Conservation (phyloP, 2,888 invertebrate genomes). For the Volucella inflata region DNA sequence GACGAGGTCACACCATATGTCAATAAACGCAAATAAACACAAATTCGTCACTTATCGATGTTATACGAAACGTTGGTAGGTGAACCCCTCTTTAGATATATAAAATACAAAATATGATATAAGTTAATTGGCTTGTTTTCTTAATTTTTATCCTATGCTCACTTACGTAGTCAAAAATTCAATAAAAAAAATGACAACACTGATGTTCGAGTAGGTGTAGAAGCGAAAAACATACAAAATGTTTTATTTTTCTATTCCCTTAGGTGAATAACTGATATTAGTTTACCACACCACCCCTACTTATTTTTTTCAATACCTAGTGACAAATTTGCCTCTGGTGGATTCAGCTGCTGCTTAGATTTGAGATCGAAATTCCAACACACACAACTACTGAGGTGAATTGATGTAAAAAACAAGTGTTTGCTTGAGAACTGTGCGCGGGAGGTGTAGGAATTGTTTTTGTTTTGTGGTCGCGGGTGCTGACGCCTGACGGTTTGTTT, state of each 20-base stretch:
- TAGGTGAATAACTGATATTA: slow-evolving; percentile 10
- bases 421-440: background rate
- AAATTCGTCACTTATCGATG: slow-evolving; percentile 10
- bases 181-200: slow-evolving; percentile 59
- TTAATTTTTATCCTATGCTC: slow-evolving; percentile 5
- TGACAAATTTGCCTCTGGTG: background rate
- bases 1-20: slow-evolving; percentile 52
- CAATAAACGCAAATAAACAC: slow-evolving; percentile 17
- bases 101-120: slow-evolving; percentile 15
- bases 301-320: background rate
- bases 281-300: background rate
- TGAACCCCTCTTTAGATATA: slow-evolving; percentile 2
- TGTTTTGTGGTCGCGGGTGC: background rate
- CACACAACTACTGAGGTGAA: background rate
- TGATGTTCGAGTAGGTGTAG: slow-evolving; percentile 29
- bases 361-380: background rate
- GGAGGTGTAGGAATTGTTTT: background rate
- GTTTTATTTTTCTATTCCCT: background rate
- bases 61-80: slow-evolving; percentile 2
- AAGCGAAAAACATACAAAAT: slow-evolving; percentile 2
- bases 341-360: background rate
- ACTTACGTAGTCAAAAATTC: slow-evolving; percentile 34
- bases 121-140: slow-evolving; percentile 49
- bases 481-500: background rate
- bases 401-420: background rate